Evolutionary conservation across 2,113 vertebrate genomes (phyloP).

Genomic region (Mobula hypostoma): DNA sequence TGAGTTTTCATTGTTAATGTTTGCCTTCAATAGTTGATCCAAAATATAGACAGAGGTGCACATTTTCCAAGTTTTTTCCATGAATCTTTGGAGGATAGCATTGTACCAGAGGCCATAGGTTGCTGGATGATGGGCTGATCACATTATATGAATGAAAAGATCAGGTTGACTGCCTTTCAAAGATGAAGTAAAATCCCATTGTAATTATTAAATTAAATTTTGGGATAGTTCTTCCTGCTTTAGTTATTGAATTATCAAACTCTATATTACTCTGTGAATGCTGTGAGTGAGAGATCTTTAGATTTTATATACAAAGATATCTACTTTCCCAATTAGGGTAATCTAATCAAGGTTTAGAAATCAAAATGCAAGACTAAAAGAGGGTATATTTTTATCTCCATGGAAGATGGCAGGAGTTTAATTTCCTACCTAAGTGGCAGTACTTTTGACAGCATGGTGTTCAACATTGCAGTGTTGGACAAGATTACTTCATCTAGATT

Average conservation of each 20-base stretch:
- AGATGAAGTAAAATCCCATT: not conserved
- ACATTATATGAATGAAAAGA: not conserved
- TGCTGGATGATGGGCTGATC: not conserved
- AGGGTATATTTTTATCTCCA: not conserved
- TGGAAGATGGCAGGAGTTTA: not conserved
- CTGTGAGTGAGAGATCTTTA: not conserved
- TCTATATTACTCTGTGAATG: not conserved
- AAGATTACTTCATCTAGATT: not conserved
- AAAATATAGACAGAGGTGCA: too few relatives aligned
- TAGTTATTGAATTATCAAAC: not conserved
- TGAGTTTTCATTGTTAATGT: too few relatives aligned
- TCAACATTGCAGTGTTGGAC: not conserved
- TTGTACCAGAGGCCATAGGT: too few relatives aligned
- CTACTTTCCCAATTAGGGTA: not conserved
- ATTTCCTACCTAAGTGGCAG: not conserved
- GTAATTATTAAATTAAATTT: not conserved
- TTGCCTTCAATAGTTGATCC: too few relatives aligned
- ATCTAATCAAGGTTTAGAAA: not conserved
- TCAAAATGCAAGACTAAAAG: not conserved
- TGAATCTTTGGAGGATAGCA: too few relatives aligned
- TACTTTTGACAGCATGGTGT: not conserved
- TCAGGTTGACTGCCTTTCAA: not conserved
- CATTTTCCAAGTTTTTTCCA: too few relatives aligned
- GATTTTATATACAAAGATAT: not conserved
- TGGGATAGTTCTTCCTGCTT: not conserved